Base-by-base conservation (phyloP, 2,888 invertebrate species). In the Drosophila gaucha region DNA sequence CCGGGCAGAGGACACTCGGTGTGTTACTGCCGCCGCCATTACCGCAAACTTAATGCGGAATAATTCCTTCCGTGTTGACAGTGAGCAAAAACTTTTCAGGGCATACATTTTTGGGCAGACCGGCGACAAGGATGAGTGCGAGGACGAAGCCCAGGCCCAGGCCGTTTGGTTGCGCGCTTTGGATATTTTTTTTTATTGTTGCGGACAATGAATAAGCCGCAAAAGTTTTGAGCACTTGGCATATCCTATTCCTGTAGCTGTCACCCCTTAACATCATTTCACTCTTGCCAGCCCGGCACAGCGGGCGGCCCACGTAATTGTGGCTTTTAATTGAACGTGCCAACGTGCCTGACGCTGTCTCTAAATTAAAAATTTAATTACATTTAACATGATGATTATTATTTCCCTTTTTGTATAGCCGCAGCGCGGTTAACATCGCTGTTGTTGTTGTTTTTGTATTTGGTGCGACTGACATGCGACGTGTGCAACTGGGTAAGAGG, bases 41-140 rank as follows among this genome's bases (percentile, higher is more conserved):
- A 85, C 87, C 87, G 64, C 82, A 87, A 83, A 83, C 89, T 89
- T 89, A 89, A 88, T 89, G 86, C 88, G 75, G 86, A 88, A 89
- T 89, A 87, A 87, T 84, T 83, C 86, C 86, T 87, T 87, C 89
- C 88, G 89, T 84, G 89, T 84, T 84, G 84, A 85, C 82, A 87
- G 87, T 85, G 82, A 78, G 87, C 86, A 83, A 87, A 82, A 82
- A 84, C 47, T 86, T 80, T 86, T 68, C 44, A 51, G 74, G 50
- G 57, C 83, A 76, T 76, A 85, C 76, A 85, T 82, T 86, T 74
- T 65, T 62, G 74, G 60, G 55, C 59, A 50, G 57, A 28, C 46
- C 44, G 35, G 35, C 33, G 47, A 57, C 36, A 56, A 41, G 62
- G 56, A 50, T 20, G 65, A 39, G 38, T 10, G 39, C 44, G 28